A percentile compares a stretch with the other conserved stretches of the same genome.
Evolutionary conservation across 2,113 vertebrate species (phyloP).

Genomic region (Hirundichthys speculiger): DNA sequence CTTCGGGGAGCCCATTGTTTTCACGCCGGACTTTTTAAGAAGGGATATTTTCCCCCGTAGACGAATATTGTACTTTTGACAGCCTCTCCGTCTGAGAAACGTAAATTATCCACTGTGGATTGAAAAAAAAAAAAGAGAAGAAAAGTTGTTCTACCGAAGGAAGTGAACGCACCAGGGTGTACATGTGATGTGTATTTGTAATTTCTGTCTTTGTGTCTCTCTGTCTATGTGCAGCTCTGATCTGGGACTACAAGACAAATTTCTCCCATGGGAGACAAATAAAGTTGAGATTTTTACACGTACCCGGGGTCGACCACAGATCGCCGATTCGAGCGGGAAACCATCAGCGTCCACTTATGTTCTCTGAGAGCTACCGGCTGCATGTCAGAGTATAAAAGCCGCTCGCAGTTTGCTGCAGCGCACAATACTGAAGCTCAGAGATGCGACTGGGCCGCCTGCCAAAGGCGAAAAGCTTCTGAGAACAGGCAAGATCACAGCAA

Average conservation of each 20-base stretch:
- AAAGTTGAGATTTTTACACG: no score
- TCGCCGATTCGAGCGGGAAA: conserved; percentile 48
- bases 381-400: conserved; percentile 59
- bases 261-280: no score
- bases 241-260: no score
- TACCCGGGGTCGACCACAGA: conserved; percentile 28
- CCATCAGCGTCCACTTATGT: conserved; percentile 47
- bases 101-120: neutral
- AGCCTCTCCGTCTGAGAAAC: neutral
- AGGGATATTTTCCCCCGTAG: conserved; percentile 5
- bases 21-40: conserved; percentile 47
- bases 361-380: conserved; percentile 28
- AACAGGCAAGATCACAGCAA: conserved; percentile 38
- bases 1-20: conserved; percentile 46
- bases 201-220: no score
- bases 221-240: no score
- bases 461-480: conserved; percentile 49
- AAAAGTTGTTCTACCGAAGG: no score
- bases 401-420: conserved; percentile 60
- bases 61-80: conserved; percentile 13
- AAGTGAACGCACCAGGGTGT: no score
- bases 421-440: conserved; percentile 28
- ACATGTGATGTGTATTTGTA: no score
- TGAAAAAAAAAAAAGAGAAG: no score
- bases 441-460: conserved; percentile 24